Evolutionary conservation across 2,797 vertebrate species (phyloP), one percentile per base, ranked within the genome.

Genomic region (Siniperca obscura): DNA sequence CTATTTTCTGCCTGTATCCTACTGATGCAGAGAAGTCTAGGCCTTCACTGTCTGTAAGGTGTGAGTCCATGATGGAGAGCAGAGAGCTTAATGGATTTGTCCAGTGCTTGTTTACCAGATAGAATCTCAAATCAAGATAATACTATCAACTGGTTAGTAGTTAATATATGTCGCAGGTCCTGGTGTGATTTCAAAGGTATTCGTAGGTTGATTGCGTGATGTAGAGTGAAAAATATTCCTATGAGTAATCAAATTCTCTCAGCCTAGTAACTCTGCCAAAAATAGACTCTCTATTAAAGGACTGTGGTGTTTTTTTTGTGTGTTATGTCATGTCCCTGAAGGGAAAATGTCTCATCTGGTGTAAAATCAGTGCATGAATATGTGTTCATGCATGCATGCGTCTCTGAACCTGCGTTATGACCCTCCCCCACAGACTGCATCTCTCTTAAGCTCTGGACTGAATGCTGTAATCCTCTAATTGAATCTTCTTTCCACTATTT

Each of bases 301-400:
- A 84, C 83, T 42, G 46, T 83, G 88, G 71, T 82, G 88, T 79
- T 78, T 87, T 78, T 82, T 68, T n/a, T 30, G n/a, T 81, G 80
- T 80, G 84, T 92, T 90, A 79, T 93, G 90, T 92, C 91, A 94
- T 84, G 87, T 90, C 90, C 93, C 92, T 87, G 84, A 82, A 90
- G 91, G 89, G 77, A 40, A 75, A 72, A 90, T 80, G 90, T 88
- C 87, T 89, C 92, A 93, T 93, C 90, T 93, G 93, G 85, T 90
- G 76, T 86, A 83, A 86, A 90, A 91, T 81, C 90, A 87, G 48
- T 78, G 88, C 69, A 76, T 89, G 89, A 94, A 93, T 90, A 82
- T 93, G 93, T 92, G 90, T 80, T 86, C 91, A 92, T 93, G 90
- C 92, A 91, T 91, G 88, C 72, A 62, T 91, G 90, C 74, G 60